These are phyloP conservation scores for Drosophila subobscura DNA, from an alignment of 1,140 invertebrate species.

Conservation along the genomic window DNA sequence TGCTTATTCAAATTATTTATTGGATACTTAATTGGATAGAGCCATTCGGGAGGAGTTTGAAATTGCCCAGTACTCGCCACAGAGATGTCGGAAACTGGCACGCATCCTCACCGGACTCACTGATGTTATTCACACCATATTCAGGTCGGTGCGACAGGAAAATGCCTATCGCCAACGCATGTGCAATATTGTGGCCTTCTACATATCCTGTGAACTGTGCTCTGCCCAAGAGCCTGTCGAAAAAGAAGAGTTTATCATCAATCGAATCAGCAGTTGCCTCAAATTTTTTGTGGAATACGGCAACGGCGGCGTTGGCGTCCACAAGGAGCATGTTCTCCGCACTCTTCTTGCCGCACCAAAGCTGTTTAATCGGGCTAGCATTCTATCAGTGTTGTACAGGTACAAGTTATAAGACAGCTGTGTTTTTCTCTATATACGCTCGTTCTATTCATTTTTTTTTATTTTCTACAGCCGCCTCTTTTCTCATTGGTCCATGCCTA, in stretches of 20 bases:
- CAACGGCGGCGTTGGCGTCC: conserved; percentile 21
- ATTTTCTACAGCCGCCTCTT: conserved; percentile 52
- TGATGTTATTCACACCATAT: conserved; percentile 52
- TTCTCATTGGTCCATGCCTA: conserved; percentile 55
- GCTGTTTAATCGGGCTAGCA: conserved; percentile 59
- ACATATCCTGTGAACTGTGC: conserved; percentile 70
- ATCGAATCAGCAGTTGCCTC: conserved; percentile 58
- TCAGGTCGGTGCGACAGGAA: conserved; percentile 11
- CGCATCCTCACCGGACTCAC: conserved; percentile 46
- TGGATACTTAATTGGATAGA: conserved; percentile 16
- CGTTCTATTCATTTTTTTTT: background rate
- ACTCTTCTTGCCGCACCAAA: conserved; percentile 66
- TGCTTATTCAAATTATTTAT: no score
- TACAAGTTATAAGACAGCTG: conserved; percentile 1
- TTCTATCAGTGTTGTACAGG: conserved; percentile 66
- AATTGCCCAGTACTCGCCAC: conserved; percentile 43
- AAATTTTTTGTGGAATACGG: conserved; percentile 47
- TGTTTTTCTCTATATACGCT: background rate
- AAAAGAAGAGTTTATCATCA: conserved; percentile 48
- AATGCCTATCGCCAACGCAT: conserved; percentile 52
- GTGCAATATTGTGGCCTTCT: conserved; percentile 65
- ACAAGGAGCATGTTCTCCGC: conserved; percentile 57
- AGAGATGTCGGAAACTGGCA: conserved; percentile 50
- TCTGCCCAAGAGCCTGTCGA: conserved; percentile 50
- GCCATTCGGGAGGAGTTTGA: conserved; percentile 67